These are phyloP conservation scores for Empis stercorea DNA, from an alignment of 2,888 invertebrate genomes.

Conservation along the genomic window DNA sequence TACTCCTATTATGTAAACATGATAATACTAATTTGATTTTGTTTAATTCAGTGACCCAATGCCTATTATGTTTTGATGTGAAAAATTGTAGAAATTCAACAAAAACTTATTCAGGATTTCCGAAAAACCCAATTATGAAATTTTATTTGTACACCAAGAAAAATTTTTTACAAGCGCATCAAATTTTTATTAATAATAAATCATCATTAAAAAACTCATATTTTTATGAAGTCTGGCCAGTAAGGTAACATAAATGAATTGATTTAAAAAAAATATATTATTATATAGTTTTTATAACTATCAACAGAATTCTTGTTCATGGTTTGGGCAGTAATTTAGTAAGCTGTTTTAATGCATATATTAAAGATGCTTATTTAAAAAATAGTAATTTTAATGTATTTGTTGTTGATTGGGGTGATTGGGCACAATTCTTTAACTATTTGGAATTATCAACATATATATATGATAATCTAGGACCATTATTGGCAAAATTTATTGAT, in stretches of 20 bases:
- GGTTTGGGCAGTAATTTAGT: constrained; percentile 29
- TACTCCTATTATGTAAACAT: too few relatives aligned
- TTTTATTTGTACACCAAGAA: neutral
- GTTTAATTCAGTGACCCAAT: too few relatives aligned
- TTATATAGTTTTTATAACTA: neutral
- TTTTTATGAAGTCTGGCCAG: neutral
- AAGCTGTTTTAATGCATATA: constrained; percentile 24
- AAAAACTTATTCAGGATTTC: neutral
- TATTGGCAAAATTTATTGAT: constrained; percentile 27
- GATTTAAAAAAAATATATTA: neutral
- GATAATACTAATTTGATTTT: too few relatives aligned
- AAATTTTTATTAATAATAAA: neutral
- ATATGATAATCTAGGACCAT: constrained; percentile 20
- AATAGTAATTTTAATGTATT: constrained; percentile 24
- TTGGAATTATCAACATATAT: constrained; percentile 22
- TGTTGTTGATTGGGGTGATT: constrained; percentile 27
- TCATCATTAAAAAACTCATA: neutral
- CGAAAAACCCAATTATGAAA: neutral
- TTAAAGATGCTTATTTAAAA: constrained; percentile 25
- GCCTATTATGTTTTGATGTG: too few relatives aligned
- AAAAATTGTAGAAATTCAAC: too few relatives aligned
- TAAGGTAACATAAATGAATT: neutral
- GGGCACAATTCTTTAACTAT: constrained; percentile 20
- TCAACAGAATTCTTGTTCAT: constrained; percentile 23
- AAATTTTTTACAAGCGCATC: neutral